Evolutionary conservation across 2,797 vertebrate genomes (phyloP), one percentile per base, ranked within the genome.

Genomic region (Sebastes cheni): DNA sequence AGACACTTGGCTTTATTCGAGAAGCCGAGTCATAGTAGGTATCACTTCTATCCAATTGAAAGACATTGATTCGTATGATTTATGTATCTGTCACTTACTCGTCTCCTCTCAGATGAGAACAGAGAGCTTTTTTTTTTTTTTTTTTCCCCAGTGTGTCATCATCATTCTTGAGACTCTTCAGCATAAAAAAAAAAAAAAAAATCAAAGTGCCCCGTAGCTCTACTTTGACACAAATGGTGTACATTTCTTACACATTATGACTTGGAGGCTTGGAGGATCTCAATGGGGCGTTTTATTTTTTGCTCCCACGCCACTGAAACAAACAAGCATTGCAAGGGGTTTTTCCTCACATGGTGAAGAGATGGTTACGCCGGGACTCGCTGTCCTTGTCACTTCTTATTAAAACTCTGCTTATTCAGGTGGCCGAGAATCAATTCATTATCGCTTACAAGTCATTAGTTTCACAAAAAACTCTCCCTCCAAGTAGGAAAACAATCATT

Each of bases 381-480:
- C 88, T 96, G 72, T 96, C 90, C 94, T 93, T 95, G 95, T 96
- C 96, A 95, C 90, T 95, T 94, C 95, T 95, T 95, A 97, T 98
- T 97, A 97, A 96, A 96, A 90, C 86, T 90, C 85, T 89, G 91
- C 95, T 97, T 96, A 96, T 95, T 97, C 96, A 97, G 95, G 94
- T 96, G 94, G 92, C 92, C 86, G 88, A 92, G 94, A 95, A 97
- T 96, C 95, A 95, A 97, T 96, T 96, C 95, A 96, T 96, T 96
- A 94, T 77, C 84, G 83, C 91, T 95, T 89, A 89, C 84, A 94
- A 96, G 95, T 94, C 92, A 91, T 93, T 96, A 96, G 92, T 94
- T 95, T 96, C 96, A 94, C 96, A 94, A 94, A 95, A 46, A 96
- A 95, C 95, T 93, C 92, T 94, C 95, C 94, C 94, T 93, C 90